phyloP scores from a whole-genome alignment of 1,140 invertebrate species.

The Drosophila setifemur region DNA sequence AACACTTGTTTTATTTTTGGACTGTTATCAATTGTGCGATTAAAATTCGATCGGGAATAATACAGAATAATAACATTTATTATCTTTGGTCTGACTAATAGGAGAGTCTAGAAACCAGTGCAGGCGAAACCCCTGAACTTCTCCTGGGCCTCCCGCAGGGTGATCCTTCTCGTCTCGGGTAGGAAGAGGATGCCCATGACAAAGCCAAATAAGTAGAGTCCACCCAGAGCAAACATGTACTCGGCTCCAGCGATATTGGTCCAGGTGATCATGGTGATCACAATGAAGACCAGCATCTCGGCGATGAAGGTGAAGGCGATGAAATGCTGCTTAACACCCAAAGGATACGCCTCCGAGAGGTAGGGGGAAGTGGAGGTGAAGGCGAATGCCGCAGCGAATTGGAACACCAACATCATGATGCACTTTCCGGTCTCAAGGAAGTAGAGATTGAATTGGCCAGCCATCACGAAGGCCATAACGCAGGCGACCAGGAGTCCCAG shows the following conservation, averaged over 20 bases:
- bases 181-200: constrained; percentile 29
- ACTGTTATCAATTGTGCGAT: constrained; percentile 16
- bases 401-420: constrained; percentile 18
- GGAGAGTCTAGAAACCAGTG: background rate
- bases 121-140: constrained; percentile 47
- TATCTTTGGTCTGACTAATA: constrained; percentile 17
- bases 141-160: constrained; percentile 46
- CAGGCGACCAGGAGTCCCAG: constrained; percentile 38
- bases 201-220: constrained; percentile 25
- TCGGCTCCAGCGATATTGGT: accelerated
- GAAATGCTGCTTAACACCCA: constrained; percentile 55
- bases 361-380: constrained; percentile 46
- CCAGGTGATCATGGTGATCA: background rate
- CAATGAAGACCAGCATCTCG: constrained; percentile 51
- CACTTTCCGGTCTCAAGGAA: background rate
- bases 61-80: constrained; percentile 30
- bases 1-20: too few relatives aligned
- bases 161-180: constrained; percentile 58
- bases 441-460: background rate
- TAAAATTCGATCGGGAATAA: constrained; percentile 1
- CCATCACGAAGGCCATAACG: constrained; percentile 38
- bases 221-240: constrained; percentile 47
- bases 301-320: constrained; percentile 48
- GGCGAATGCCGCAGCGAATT: constrained; percentile 51
- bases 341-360: constrained; percentile 52